Evolutionary conservation across 2,888 invertebrate genomes (phyloP).

Genomic region (Cryptops parisi): DNA sequence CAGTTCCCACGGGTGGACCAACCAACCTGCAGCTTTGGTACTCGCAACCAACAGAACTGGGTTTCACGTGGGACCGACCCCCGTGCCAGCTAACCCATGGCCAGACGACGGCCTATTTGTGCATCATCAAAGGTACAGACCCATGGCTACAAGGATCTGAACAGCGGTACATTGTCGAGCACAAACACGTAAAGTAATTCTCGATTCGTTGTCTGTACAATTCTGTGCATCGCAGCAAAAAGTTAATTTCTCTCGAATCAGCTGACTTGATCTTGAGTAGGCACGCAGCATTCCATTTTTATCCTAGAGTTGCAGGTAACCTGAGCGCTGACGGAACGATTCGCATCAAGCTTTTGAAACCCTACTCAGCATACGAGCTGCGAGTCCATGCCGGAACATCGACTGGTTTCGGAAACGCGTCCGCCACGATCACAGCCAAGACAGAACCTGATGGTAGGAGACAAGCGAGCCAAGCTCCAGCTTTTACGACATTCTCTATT

Average conservation of each 20-base stretch:
- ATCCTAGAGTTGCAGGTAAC: conserved; percentile 8
- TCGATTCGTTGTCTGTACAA: too few species aligned
- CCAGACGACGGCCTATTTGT: conserved; percentile 7
- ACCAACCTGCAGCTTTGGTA: conserved; percentile 6
- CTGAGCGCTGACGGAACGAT: conserved; percentile 10
- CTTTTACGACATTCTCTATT: not conserved
- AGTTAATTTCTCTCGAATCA: too few species aligned
- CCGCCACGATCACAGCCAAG: conserved; percentile 2
- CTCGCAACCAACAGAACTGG: conserved; percentile 6
- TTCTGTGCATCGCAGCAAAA: too few species aligned
- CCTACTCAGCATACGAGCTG: conserved; percentile 1
- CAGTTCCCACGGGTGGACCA: conserved; percentile 4
- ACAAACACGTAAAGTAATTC: conserved; percentile 9
- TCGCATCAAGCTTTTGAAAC: conserved; percentile 7
- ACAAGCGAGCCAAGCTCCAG: not conserved
- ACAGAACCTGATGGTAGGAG: conserved; percentile 10
- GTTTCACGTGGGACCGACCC: conserved; percentile 10
- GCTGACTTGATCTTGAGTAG: too few species aligned
- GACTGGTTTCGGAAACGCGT: conserved; percentile 2
- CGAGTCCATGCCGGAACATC: conserved; percentile 8
- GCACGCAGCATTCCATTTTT: too few species aligned
- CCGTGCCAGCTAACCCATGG: not conserved
- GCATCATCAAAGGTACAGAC: conserved; percentile 7
- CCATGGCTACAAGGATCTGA: conserved; percentile 2
- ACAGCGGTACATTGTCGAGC: conserved; percentile 9